Evolutionary conservation across 2,113 vertebrate species (phyloP), one percentile per base, ranked within the genome.

Genomic region (Odobenus rosmarus): DNA sequence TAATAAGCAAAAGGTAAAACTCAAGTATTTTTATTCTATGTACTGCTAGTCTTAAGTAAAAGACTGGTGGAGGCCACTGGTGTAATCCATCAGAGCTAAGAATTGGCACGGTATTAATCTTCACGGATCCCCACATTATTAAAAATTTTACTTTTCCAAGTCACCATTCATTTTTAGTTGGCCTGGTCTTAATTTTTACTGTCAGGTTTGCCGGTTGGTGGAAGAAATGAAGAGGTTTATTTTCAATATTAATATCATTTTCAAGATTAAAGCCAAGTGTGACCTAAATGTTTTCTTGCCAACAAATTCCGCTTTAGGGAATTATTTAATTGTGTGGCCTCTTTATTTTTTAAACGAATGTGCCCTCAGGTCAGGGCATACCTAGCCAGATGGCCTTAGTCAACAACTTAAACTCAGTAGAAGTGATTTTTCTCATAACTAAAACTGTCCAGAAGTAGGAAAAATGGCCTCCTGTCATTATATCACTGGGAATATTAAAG

Each of bases 101-200:
- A 82, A 88, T 91, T 77, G 10, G 39, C 51, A 81, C 42, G 16
- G 42, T 95, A 71, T 86, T 81, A 51, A 83, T 79, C 53, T 92
- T 83, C 42, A 67, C 51, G 24, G 21, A 86, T 93, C 59, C 69
- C 80, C n/a, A 95, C 36, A 57, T 94, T 49, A 89, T 93, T 86
- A 61, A 93, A 96, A 93, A 59, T 10, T 71, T 95, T 90, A 76
- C 84, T 97, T 96, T 96, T 96, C 55, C 21, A 83, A 12, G 8
- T 96, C 26, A 46, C 39, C 57, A 49, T 94, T 93, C 14, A 81
- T 74, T 92, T 49, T 83, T 83, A 95, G 55, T 90, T 95, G 90
- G 23, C 31, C 84, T 92, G 33, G 64, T 55, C 21, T 93, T 83
- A 88, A 28, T 71, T 96, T 94, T 86, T 88, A 92, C 13, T 95